phyloP scores from a whole-genome alignment of 1,140 invertebrate species.

The Hyles vespertilio region DNA sequence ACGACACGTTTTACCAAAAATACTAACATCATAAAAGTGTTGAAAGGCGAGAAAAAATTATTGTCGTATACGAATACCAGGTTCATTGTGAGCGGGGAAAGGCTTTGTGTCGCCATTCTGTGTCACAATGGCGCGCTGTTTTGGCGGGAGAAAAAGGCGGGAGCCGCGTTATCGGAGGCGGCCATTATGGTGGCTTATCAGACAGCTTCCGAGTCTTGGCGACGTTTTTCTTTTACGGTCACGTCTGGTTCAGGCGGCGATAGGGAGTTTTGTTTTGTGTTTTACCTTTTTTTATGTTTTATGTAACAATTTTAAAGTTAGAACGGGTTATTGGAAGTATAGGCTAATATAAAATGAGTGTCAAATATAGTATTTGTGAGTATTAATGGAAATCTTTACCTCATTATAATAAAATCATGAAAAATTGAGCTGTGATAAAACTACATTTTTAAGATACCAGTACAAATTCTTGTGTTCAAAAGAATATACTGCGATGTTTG shows the following conservation, averaged over 20 bases:
- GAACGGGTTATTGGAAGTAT: too few relatives aligned
- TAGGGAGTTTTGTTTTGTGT: slow-evolving; percentile 29
- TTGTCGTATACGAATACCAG: slow-evolving; percentile 32
- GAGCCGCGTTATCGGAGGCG: slow-evolving; percentile 61
- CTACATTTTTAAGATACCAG: too few relatives aligned
- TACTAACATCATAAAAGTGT: slow-evolving; percentile 24
- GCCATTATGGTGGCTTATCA: slow-evolving; percentile 75
- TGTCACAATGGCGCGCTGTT: slow-evolving; percentile 57
- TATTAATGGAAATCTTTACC: too few relatives aligned
- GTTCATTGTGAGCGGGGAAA: slow-evolving; percentile 22
- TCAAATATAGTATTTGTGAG: too few relatives aligned
- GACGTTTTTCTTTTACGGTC: slow-evolving; percentile 70
- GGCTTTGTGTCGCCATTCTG: slow-evolving; percentile 59
- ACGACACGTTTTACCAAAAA: background rate
- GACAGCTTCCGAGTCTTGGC: slow-evolving; percentile 64
- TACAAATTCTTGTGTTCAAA: too few relatives aligned
- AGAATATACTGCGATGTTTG: too few relatives aligned
- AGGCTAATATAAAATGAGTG: too few relatives aligned
- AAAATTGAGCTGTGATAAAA: too few relatives aligned
- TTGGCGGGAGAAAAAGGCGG: slow-evolving; percentile 73
- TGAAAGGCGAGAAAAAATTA: slow-evolving; percentile 34
- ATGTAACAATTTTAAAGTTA: background rate
- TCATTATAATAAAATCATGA: too few relatives aligned
- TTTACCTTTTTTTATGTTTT: slow-evolving; percentile 3
- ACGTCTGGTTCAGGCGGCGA: slow-evolving; percentile 64